Percentiles rank a stretch among this genome's conserved stretches.
These are phyloP conservation scores for Nebria brevicollis DNA, from an alignment of 2,888 invertebrate genomes.

Conservation along the genomic window DNA sequence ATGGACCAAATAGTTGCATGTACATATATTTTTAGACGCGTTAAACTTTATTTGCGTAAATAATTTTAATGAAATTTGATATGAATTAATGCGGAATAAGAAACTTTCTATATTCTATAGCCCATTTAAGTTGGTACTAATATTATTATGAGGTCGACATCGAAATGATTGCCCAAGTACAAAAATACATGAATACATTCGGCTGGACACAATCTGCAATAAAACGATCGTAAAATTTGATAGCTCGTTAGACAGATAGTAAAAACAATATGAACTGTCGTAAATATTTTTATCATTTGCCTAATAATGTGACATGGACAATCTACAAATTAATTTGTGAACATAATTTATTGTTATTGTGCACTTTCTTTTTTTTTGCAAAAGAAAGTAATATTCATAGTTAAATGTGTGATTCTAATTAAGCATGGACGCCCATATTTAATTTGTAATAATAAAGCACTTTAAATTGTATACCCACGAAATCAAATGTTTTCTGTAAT, in stretches of 20 bases:
- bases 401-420: not conserved
- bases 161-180: not conserved
- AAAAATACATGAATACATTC: not conserved
- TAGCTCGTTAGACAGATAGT: conserved; percentile 37
- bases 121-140: not conserved
- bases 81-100: not conserved
- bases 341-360: not conserved
- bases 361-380: not conserved
- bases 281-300: not conserved
- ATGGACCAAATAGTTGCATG: too few relatives aligned
- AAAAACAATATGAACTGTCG: conserved; percentile 22
- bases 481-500: not conserved
- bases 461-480: not conserved
- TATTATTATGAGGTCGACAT: not conserved
- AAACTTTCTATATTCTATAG: not conserved
- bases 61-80: too few relatives aligned
- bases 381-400: not conserved
- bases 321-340: not conserved
- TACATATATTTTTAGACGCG: too few relatives aligned
- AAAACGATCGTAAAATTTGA: conserved; percentile 35
- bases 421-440: not conserved
- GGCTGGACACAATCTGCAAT: conserved; percentile 32
- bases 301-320: not conserved
- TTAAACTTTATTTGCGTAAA: not conserved
- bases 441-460: not conserved